A percentile compares a stretch with the other conserved stretches of the same genome.
Evolutionary conservation across 2,888 invertebrate species (phyloP).

Genomic region (Tenodera sinensis): DNA sequence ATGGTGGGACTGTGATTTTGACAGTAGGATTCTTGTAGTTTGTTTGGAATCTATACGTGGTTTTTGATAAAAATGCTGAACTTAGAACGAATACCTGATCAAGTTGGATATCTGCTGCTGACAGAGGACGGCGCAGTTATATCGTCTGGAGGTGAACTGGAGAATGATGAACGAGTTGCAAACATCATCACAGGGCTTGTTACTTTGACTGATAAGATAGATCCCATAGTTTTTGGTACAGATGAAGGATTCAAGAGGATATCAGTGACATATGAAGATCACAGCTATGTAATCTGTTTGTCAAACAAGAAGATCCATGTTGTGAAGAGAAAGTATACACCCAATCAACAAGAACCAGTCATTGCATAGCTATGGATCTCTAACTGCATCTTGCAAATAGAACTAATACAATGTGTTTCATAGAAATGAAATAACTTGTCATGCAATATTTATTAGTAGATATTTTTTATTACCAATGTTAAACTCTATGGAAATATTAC

Average conservation of each 20-base stretch:
- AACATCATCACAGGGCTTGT: slow-evolving; percentile 71
- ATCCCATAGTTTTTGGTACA: slow-evolving; percentile 63
- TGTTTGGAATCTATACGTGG: not conserved
- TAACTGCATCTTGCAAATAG: not conserved
- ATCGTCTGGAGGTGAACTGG: slow-evolving; percentile 83
- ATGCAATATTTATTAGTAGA: no score
- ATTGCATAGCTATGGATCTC: slow-evolving; percentile 1
- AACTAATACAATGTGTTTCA: not conserved
- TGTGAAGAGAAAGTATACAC: slow-evolving; percentile 54
- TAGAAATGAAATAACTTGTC: not conserved
- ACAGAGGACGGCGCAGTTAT: slow-evolving; percentile 88
- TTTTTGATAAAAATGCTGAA: slow-evolving; percentile 33
- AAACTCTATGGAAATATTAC: not conserved
- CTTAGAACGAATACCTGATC: slow-evolving; percentile 63
- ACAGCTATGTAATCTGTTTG: slow-evolving; percentile 80
- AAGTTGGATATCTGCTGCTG: slow-evolving; percentile 73
- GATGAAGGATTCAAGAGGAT: slow-evolving; percentile 78
- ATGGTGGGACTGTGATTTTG: not conserved
- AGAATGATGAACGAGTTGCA: slow-evolving; percentile 85
- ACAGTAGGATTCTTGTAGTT: not conserved
- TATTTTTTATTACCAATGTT: not conserved
- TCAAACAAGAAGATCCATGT: slow-evolving; percentile 86
- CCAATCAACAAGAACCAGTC: slow-evolving; percentile 8
- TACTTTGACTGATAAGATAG: slow-evolving; percentile 68
- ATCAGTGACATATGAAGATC: slow-evolving; percentile 76